Percentiles rank a stretch among this genome's conserved stretches.
Conservation (phyloP, 2,797 vertebrate species). For the Eremophila alpestris region DNA sequence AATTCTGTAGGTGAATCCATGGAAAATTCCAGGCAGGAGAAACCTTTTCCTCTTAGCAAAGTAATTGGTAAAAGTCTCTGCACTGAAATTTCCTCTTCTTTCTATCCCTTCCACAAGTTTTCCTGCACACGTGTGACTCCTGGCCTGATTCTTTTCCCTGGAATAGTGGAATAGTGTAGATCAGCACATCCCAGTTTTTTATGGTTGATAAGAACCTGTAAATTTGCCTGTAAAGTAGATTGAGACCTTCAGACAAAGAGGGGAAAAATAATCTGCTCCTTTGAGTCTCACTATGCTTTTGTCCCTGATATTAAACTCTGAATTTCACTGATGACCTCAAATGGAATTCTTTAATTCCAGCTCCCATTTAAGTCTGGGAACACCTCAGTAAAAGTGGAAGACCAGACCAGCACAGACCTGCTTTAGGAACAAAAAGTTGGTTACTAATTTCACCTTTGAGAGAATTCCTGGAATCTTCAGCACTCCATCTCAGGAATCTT, state of each 20-base stretch:
- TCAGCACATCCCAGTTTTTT: background rate
- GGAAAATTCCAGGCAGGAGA: background rate
- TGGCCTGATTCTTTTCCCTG: background rate
- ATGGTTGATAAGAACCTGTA: background rate
- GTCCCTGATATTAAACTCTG: background rate
- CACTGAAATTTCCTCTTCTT: background rate
- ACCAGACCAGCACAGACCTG: background rate
- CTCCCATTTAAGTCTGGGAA: background rate
- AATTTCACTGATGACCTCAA: background rate
- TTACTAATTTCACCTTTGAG: constrained; percentile 67
- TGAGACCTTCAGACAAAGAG: background rate
- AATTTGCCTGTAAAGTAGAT: background rate
- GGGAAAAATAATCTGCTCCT: background rate
- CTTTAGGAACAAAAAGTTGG: constrained; percentile 18
- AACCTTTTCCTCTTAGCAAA: background rate
- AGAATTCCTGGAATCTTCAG: constrained; percentile 72
- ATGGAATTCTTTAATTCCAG: background rate
- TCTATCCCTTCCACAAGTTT: background rate
- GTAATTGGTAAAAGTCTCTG: background rate
- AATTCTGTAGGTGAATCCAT: background rate
- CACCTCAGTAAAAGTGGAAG: background rate
- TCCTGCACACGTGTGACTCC: rapidly evolving
- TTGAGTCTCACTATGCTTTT: background rate
- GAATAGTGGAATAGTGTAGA: too few species aligned
- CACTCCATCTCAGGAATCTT: constrained; percentile 53